phyloP scores from a whole-genome alignment of 2,113 vertebrate genomes.

The Colinus virginianus region DNA sequence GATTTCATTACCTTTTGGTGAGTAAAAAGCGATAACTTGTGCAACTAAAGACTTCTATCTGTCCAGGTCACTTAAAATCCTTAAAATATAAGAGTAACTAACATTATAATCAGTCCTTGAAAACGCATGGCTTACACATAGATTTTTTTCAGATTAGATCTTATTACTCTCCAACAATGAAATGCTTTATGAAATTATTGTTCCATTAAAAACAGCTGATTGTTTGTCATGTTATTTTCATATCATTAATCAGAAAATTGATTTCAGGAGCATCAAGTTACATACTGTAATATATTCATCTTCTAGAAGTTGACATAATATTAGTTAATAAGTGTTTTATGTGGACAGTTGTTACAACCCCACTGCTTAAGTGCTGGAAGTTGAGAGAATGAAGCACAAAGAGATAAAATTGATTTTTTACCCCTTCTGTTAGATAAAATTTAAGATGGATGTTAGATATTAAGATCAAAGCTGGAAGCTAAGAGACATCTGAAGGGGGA shows the following conservation, averaged over 20 bases:
- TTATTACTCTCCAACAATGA: neutral
- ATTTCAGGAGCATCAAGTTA: constrained; percentile 1
- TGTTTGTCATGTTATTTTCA: neutral
- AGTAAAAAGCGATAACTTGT: neutral
- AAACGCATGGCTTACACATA: neutral
- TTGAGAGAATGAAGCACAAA: constrained; percentile 26
- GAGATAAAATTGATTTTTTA: constrained; percentile 76
- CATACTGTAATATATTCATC: constrained; percentile 23
- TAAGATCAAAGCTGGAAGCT: constrained; percentile 72
- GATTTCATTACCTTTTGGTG: neutral
- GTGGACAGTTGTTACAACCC: neutral
- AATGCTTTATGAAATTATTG: constrained; percentile 30
- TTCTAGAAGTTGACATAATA: constrained; percentile 25
- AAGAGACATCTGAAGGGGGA: constrained; percentile 23
- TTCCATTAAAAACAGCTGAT: constrained; percentile 31
- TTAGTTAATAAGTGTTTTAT: constrained; percentile 52
- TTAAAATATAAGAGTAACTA: neutral
- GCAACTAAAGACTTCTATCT: neutral
- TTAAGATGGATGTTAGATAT: constrained; percentile 75
- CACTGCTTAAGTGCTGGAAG: neutral
- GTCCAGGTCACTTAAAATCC: neutral
- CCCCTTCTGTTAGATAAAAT: constrained; percentile 67
- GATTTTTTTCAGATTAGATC: neutral
- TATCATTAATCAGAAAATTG: constrained; percentile 33
- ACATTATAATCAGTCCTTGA: neutral